Evolutionary conservation across 2,888 invertebrate species (phyloP).

Genomic region (Nephrotoma guestfalica): DNA sequence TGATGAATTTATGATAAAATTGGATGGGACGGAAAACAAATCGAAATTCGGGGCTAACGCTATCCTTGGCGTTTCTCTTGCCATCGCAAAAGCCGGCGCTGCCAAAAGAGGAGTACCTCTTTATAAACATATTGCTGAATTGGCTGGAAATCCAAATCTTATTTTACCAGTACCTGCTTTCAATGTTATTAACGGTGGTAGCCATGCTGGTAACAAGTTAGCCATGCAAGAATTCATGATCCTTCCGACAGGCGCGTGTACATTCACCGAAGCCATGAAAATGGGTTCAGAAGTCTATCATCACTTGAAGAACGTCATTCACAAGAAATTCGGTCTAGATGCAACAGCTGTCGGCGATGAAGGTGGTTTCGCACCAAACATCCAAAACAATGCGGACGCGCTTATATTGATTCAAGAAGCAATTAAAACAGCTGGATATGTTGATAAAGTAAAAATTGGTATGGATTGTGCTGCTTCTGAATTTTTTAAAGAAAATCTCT

Average conservation of each 20-base stretch:
- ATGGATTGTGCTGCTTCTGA: constrained; percentile 99
- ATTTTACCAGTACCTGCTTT: constrained; percentile 95
- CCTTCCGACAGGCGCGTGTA: constrained; percentile 78
- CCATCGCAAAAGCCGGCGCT: constrained; percentile 95
- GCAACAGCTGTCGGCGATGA: constrained; percentile 98
- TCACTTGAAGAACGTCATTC: constrained; percentile 91
- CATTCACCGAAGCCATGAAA: constrained; percentile 94
- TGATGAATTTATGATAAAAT: constrained; percentile 69
- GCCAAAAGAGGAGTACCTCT: constrained; percentile 83
- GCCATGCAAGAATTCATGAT: constrained; percentile 99
- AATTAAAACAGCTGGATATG: constrained; percentile 90
- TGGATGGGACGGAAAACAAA: constrained; percentile 98
- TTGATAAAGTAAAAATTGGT: constrained; percentile 91
- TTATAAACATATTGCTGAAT: constrained; percentile 87
- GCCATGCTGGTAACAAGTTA: constrained; percentile 95
- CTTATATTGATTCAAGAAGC: constrained; percentile 74
- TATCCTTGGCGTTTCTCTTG: constrained; percentile 91
- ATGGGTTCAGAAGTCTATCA: constrained; percentile 98
- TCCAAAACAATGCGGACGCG: constrained; percentile 91
- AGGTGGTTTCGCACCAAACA: constrained; percentile 98
- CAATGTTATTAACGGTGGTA: constrained; percentile 98
- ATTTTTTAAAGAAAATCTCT: constrained; percentile 70
- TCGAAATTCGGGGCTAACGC: constrained; percentile 94
- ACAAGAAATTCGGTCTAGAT: constrained; percentile 87
- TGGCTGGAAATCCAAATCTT: constrained; percentile 81